These are phyloP conservation scores for Bombus soroeensis DNA, from an alignment of 1,140 invertebrate species.

Conservation along the genomic window DNA sequence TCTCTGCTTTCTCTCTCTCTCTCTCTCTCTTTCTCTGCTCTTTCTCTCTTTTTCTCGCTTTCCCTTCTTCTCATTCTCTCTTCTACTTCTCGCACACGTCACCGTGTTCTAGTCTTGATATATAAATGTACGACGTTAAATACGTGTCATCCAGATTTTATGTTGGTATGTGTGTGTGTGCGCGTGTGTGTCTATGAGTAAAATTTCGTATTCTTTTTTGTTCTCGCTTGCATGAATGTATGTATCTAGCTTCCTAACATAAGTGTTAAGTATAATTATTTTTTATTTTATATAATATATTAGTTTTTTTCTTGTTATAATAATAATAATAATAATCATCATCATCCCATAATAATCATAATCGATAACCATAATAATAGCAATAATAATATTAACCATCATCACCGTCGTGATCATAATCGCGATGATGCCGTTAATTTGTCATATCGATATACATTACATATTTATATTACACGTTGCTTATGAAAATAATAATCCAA, in stretches of 20 bases:
- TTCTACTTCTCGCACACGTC: slow-evolving; percentile 58
- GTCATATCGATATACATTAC: slow-evolving; percentile 68
- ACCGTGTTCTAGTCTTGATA: slow-evolving; percentile 68
- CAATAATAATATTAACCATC: slow-evolving; percentile 70
- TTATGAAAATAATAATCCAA: slow-evolving; percentile 74
- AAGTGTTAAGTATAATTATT: slow-evolving; percentile 77
- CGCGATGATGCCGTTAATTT: slow-evolving; percentile 68
- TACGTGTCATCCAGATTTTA: slow-evolving; percentile 59
- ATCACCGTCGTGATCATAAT: slow-evolving; percentile 67
- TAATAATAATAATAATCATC: slow-evolving; percentile 70
- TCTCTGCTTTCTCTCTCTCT: too few relatives aligned
- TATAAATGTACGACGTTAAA: slow-evolving; percentile 70
- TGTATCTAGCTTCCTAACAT: slow-evolving; percentile 78
- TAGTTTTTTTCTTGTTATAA: slow-evolving; percentile 63
- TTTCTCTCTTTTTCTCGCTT: neutral
- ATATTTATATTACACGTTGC: slow-evolving; percentile 71
- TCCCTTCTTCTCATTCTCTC: neutral
- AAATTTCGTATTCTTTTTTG: slow-evolving; percentile 19
- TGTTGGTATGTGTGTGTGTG: slow-evolving; percentile 31
- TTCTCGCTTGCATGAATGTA: slow-evolving; percentile 74
- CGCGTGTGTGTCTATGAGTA: slow-evolving; percentile 3
- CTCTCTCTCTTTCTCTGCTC: neutral
- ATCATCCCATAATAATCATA: slow-evolving; percentile 70
- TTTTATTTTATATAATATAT: slow-evolving; percentile 76
- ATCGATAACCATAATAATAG: slow-evolving; percentile 73